phyloP scores from a whole-genome alignment of 2,113 vertebrate genomes.

The Hippocampus abdominalis region DNA sequence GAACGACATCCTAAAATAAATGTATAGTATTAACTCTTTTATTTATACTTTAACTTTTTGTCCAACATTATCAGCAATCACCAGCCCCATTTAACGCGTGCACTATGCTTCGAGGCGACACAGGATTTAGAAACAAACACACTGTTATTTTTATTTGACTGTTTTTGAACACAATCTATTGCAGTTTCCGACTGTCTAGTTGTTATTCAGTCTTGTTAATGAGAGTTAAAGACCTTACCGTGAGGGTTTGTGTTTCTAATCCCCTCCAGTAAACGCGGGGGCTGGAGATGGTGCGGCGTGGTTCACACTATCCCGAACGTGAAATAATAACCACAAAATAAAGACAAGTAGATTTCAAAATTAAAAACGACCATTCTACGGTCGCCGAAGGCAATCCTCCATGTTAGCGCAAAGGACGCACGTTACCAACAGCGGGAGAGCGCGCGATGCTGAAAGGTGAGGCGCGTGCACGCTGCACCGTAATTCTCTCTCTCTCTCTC shows the following conservation, averaged over 20 bases:
- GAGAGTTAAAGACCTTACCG: slow-evolving; percentile 50
- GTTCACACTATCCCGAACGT: slow-evolving; percentile 21
- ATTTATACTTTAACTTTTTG: background rate
- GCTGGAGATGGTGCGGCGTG: slow-evolving; percentile 8
- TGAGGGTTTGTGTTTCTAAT: slow-evolving; percentile 36
- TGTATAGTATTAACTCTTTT: background rate
- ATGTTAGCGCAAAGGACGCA: slow-evolving; percentile 1
- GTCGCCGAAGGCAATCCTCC: slow-evolving; percentile 33
- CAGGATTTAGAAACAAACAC: background rate
- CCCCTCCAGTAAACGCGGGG: slow-evolving; percentile 38
- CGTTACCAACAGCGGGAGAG: slow-evolving; percentile 40
- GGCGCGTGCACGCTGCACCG: slow-evolving; percentile 20
- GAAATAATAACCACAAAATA: slow-evolving; percentile 16
- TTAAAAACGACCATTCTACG: background rate
- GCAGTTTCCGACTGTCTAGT: background rate
- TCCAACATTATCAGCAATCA: background rate
- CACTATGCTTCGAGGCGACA: background rate
- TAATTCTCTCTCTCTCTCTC: slow-evolving; percentile 11
- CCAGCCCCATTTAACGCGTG: background rate
- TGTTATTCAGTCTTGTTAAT: slow-evolving; percentile 1
- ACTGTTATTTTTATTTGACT: background rate
- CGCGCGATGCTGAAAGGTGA: slow-evolving; percentile 20
- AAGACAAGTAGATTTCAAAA: slow-evolving; percentile 4
- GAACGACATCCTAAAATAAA: background rate
- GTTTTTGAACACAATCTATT: background rate